Evolutionary conservation across 2,888 invertebrate species (phyloP), one percentile per base, ranked within the genome.

Genomic region (Corbicula japonica): DNA sequence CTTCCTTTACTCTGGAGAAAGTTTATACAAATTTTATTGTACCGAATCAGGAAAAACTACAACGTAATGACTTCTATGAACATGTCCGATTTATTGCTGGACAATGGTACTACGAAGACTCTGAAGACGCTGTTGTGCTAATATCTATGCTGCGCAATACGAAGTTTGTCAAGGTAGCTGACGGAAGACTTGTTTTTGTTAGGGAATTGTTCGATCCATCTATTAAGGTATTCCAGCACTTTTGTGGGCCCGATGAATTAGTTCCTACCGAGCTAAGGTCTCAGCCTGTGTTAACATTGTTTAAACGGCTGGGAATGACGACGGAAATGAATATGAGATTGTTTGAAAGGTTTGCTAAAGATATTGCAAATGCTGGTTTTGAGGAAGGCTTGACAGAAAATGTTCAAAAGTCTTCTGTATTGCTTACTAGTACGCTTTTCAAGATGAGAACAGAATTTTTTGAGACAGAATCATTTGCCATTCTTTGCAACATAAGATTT

Each of bases 1-100:
- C 32, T 2, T 35, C 1, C 10, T 6, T 5, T n/a, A 10, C 44
- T 10, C n/a, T 58, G 12, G 26, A 38, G 2, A 75, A 80, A 6
- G 48, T 84, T 8, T 86, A 84, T 60, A 32, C 32, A 1, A 18
- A 34, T 4, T 69, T 69, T 21, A 58, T 86, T 38, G 54, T 86
- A 15, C 80, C 80, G 18, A 30, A 38, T 6, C 66, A 66, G 23
- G 3, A 1, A 4, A 6, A 12, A n/a, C 52, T 74, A 48, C 58
- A 38, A 26, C 60, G 48, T n/a, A 66, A 68, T 10, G 77, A 83
- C 26, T 48, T 71, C 18, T 28, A 72, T 2, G 41, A 52, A 5
- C 72, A 88, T 32, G n/a, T 80, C 30, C 60, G 60, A 21, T 62
- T 71, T 28, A 68, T 90, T 32, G 68, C 62, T 46, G 23, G 61